phyloP scores from a whole-genome alignment of 1,140 invertebrate species.

The Hormaphis cornu region DNA sequence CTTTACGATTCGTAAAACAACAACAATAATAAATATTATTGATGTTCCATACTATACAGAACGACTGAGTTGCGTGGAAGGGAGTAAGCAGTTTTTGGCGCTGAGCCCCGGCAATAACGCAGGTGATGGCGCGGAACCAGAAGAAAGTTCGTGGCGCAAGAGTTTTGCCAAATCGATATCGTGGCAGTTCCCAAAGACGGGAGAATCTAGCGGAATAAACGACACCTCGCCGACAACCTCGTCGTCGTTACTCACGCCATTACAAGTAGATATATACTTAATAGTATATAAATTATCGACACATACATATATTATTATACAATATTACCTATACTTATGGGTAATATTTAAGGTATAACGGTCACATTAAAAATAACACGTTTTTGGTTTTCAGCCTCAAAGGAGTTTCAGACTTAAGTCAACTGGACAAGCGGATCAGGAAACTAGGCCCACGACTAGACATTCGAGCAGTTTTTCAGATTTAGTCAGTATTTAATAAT shows the following conservation, averaged over 20 bases:
- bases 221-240: conserved; percentile 28
- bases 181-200: conserved; percentile 27
- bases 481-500: conserved; percentile 3
- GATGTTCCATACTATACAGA: not conserved
- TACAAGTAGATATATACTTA: conserved; percentile 1
- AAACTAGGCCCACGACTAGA: conserved; percentile 23
- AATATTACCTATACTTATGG: not conserved
- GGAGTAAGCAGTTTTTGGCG: conserved; percentile 16
- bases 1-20: not conserved
- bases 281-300: not conserved
- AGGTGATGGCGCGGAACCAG: not conserved
- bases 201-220: not conserved
- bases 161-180: conserved; percentile 29
- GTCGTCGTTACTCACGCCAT: conserved; percentile 16
- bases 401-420: conserved; percentile 26
- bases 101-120: conserved; percentile 12
- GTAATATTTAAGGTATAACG: too few species aligned
- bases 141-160: conserved; percentile 26
- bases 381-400: conserved; percentile 20
- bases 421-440: conserved; percentile 6
- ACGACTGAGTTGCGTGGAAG: conserved; percentile 23
- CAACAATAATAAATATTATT: not conserved
- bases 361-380: too few species aligned
- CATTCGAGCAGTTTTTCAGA: conserved; percentile 28
- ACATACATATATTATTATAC: too few species aligned